Conservation (phyloP, 2,113 vertebrate species). For the Neofelis nebulosa region DNA sequence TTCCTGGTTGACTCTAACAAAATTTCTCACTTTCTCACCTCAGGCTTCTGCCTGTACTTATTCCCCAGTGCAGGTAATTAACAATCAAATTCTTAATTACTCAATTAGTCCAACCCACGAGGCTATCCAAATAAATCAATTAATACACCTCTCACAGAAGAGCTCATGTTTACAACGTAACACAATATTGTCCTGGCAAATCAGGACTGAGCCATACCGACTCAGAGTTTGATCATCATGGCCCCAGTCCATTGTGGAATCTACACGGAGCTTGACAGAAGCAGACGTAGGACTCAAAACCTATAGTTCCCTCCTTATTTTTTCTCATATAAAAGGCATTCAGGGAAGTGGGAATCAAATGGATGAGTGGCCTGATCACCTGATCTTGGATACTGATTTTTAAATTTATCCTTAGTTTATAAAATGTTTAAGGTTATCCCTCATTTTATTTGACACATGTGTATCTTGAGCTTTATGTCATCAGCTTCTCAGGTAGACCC, state of each 20-base stretch:
- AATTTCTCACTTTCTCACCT: constrained; percentile 37
- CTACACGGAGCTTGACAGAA: background rate
- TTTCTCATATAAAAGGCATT: background rate
- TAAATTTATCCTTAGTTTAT: background rate
- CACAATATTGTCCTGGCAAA: background rate
- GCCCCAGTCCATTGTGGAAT: background rate
- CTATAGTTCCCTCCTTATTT: background rate
- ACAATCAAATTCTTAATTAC: constrained; percentile 59
- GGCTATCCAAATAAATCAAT: constrained; percentile 2
- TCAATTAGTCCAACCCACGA: constrained; percentile 52
- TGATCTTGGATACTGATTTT: background rate
- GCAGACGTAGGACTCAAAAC: background rate
- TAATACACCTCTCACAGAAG: constrained; percentile 9
- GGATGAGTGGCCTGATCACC: background rate
- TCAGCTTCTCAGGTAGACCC: background rate
- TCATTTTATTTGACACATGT: background rate
- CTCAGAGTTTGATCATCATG: background rate
- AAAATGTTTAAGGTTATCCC: background rate
- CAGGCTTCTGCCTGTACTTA: background rate
- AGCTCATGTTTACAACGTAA: background rate
- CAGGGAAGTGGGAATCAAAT: background rate
- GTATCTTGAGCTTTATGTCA: background rate
- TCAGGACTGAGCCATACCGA: background rate
- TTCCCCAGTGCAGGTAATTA: constrained; percentile 6
- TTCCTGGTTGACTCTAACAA: background rate